Evolutionary conservation across 1,140 invertebrate species (phyloP).

Genomic region (Venustaconcha ellipsiformis): DNA sequence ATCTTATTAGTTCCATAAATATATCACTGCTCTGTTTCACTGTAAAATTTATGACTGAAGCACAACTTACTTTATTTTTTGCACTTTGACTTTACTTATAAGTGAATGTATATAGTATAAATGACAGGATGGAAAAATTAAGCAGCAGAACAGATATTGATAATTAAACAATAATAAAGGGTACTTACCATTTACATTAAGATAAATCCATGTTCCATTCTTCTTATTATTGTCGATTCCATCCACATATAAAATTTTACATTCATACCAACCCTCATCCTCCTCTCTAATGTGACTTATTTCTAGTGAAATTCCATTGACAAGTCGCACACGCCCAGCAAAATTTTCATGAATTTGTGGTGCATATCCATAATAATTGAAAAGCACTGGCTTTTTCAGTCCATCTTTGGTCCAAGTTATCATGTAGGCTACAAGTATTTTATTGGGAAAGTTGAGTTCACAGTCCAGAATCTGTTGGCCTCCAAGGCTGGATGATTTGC

Average conservation of each 20-base stretch:
- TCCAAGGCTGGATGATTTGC: slow-evolving; percentile 84
- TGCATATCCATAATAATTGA: slow-evolving; percentile 89
- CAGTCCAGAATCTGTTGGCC: slow-evolving; percentile 97
- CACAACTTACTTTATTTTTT: no score
- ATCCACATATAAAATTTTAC: slow-evolving; percentile 96
- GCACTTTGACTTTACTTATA: no score
- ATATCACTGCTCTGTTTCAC: no score
- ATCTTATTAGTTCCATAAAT: no score
- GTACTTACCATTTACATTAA: slow-evolving; percentile 89
- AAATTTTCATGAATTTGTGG: slow-evolving; percentile 93
- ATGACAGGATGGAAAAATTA: no score
- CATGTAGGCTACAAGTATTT: slow-evolving; percentile 94
- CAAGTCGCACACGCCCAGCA: slow-evolving; percentile 88
- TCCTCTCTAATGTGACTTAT: slow-evolving; percentile 91
- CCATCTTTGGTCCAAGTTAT: slow-evolving; percentile 99
- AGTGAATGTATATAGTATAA: no score
- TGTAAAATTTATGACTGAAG: no score
- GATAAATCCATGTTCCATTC: slow-evolving; percentile 96
- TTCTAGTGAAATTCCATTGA: slow-evolving; percentile 90
- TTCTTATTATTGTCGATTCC: slow-evolving; percentile 78
- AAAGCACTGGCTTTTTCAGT: slow-evolving; percentile 55
- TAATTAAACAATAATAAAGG: not conserved
- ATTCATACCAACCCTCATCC: slow-evolving; percentile 98
- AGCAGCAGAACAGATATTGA: not conserved
- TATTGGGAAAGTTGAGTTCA: slow-evolving; percentile 94